Evolutionary conservation across 2,113 vertebrate genomes (phyloP).

Genomic region (Myiagra hebetior): DNA sequence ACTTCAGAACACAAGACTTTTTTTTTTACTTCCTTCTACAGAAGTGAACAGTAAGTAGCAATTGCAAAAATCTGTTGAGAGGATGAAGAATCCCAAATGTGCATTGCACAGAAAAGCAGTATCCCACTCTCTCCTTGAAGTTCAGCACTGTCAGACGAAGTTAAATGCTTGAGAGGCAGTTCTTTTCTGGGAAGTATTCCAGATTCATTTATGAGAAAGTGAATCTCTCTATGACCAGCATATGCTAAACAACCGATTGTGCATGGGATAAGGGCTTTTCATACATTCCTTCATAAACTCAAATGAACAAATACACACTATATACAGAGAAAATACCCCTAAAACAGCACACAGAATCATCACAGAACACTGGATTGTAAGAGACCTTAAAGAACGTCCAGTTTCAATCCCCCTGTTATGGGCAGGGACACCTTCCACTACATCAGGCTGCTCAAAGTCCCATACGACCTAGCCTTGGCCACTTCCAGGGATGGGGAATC

Average conservation of each 20-base stretch:
- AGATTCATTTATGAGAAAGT: conserved; percentile 15
- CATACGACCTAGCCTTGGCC: neutral
- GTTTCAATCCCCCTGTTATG: fast-evolving
- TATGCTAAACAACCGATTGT: neutral
- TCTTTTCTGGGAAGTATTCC: conserved; percentile 25
- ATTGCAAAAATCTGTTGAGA: neutral
- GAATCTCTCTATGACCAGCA: neutral
- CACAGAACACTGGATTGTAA: neutral
- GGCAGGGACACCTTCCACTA: neutral
- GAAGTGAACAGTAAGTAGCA: neutral
- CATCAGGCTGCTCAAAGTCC: neutral
- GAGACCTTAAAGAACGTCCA: neutral
- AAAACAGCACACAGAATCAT: neutral
- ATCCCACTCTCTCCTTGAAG: neutral
- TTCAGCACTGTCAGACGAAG: neutral
- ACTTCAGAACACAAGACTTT: neutral
- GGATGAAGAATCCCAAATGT: neutral
- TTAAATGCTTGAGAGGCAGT: neutral
- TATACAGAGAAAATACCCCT: neutral
- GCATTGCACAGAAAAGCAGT: neutral
- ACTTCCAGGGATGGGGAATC: neutral
- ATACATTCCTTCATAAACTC: neutral
- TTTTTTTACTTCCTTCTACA: neutral
- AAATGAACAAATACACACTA: neutral
- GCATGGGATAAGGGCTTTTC: neutral